These are phyloP conservation scores for Sturnus vulgaris DNA, from an alignment of 2,113 vertebrate species.

Conservation along the genomic window DNA sequence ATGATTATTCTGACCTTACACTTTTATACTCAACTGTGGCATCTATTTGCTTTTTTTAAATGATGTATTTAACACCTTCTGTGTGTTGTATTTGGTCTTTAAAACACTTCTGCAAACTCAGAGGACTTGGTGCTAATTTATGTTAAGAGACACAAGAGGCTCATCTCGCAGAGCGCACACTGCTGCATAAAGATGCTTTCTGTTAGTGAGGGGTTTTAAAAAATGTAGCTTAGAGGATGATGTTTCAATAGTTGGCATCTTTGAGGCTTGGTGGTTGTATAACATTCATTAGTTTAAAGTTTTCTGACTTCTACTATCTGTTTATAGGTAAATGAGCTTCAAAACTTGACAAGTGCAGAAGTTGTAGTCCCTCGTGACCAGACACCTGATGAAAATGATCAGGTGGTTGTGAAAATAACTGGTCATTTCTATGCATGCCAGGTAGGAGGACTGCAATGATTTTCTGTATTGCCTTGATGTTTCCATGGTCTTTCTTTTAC, in stretches of 20 bases:
- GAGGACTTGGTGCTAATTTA: constrained; percentile 14
- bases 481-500: neutral
- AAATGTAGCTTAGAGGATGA: neutral
- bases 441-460: constrained; percentile 68
- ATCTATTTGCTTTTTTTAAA: neutral
- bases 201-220: neutral
- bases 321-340: constrained; percentile 92
- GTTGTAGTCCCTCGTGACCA: constrained; percentile 98
- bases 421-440: constrained; percentile 99
- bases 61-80: neutral
- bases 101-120: neutral
- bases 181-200: neutral
- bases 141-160: neutral
- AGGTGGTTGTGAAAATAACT: constrained; percentile 98
- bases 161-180: neutral
- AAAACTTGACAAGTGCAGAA: constrained; percentile 97
- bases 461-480: neutral
- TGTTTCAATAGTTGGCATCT: neutral
- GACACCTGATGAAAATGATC: constrained; percentile 96
- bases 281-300: neutral
- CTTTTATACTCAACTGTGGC: neutral
- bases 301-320: neutral
- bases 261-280: neutral
- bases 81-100: constrained; percentile 10
- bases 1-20: constrained; percentile 1